phyloP scores from a whole-genome alignment of 1,140 invertebrate genomes.

The Palaemon carinicauda region DNA sequence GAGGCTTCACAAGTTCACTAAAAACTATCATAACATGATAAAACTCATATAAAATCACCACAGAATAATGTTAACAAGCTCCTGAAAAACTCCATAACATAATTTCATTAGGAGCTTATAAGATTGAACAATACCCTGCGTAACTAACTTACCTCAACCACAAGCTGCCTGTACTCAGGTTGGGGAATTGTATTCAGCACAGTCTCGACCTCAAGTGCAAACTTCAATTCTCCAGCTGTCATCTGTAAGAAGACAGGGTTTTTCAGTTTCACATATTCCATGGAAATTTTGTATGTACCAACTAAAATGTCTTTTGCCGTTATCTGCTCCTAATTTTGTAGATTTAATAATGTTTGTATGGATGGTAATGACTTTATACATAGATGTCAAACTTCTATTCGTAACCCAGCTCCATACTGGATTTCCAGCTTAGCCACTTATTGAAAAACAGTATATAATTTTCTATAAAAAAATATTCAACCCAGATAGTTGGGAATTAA shows the following conservation, averaged over 20 bases:
- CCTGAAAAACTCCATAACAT: neutral
- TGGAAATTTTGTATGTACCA: neutral
- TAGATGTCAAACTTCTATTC: no score
- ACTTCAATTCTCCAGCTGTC: conserved; percentile 98
- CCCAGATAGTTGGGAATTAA: neutral
- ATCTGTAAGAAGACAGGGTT: conserved; percentile 71
- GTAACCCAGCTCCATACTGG: no score
- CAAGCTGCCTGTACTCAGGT: conserved; percentile 96
- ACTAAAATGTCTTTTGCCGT: no score
- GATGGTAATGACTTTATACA: no score
- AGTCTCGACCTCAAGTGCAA: conserved; percentile 97
- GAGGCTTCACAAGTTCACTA: no score
- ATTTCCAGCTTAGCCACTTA: no score
- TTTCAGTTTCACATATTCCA: neutral
- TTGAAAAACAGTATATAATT: no score
- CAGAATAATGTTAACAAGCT: neutral
- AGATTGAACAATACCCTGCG: neutral
- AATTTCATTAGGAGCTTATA: neutral
- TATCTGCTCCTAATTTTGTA: no score
- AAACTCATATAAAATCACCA: no score
- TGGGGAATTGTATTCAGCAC: conserved; percentile 96
- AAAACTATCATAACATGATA: no score
- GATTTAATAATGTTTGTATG: no score
- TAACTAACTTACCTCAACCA: conserved; percentile 77
- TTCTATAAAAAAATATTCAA: no score